These are phyloP conservation scores for Siniperca scherzeri DNA, from an alignment of 2,797 vertebrate genomes.

Conservation along the genomic window DNA sequence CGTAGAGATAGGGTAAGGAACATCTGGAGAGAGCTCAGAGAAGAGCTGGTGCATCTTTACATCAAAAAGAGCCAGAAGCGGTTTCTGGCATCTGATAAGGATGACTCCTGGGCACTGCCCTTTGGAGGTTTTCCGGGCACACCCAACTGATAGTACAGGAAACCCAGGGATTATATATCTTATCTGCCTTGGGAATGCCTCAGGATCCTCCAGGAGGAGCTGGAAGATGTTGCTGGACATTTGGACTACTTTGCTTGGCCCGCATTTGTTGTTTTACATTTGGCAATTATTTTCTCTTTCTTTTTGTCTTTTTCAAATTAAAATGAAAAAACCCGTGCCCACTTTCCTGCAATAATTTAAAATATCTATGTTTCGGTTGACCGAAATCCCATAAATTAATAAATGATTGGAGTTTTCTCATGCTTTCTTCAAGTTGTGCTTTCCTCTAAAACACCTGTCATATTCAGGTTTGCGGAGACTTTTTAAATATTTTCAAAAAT, in stretches of 20 bases:
- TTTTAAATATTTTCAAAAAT: not conserved
- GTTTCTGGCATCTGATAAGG: not conserved
- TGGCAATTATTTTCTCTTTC: not conserved
- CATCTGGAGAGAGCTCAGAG: not conserved
- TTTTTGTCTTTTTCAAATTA: not conserved
- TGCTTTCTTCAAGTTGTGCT: too few species aligned
- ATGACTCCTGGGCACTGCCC: not conserved
- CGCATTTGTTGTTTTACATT: not conserved
- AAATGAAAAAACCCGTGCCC: not conserved
- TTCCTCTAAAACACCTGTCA: too few species aligned
- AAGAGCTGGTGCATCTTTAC: not conserved
- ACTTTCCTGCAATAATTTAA: too few species aligned
- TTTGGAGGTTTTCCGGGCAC: not conserved
- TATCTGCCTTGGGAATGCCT: not conserved
- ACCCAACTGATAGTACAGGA: not conserved
- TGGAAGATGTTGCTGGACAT: not conserved
- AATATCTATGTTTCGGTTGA: too few species aligned
- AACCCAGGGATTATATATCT: not conserved
- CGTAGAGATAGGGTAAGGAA: not conserved
- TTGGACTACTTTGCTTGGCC: not conserved
- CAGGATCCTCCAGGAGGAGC: not conserved
- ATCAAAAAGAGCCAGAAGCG: not conserved
- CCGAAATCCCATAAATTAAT: too few species aligned
- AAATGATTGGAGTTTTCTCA: too few species aligned
- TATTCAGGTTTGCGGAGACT: not conserved